Evolutionary conservation across 2,888 invertebrate species (phyloP), one percentile per base, ranked within the genome.

Genomic region (Conus canariensis): DNA sequence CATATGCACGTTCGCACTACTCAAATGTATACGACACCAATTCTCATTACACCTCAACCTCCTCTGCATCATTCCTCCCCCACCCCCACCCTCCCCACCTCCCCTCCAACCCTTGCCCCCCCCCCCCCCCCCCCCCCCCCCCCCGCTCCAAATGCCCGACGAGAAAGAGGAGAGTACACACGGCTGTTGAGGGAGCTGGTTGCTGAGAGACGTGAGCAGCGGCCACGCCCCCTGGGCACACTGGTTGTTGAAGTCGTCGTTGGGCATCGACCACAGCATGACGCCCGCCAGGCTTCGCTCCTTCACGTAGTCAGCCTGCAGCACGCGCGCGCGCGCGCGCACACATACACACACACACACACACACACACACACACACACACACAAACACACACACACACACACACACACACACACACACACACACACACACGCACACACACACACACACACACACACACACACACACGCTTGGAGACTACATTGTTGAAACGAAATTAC

Each of bases 241-340:
- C 30, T 67, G 59, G 87, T 91, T 90, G 88, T 82, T 92, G 87
- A 92, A 92, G 89, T 93, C 93, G 85, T 93, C 93, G 82, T 91
- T 90, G 30, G 91, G 90, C 25, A 93, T 89, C 14, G 93, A 91
- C 99, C 99, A 99, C 0, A 99, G 98, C 99, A 99, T 99, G 87
- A 98, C 99, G 0, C 92, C 92, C 1, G 92, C 91, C 59, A 92
- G 80, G 9, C 88, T 87, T 0, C 88, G 70, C 12, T 77, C 64
- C 3, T 88, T 85, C 58, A 92, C 89, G 74, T 91, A 92, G 5
- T 64, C 59, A 0, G 92, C 89, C 92, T 92, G 85, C 0, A 89
- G 22, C 12, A 30, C 45, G 45, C 45, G 12, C 82, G 45, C 16
- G 19, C 82, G 16, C 82, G 16, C 82, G 16, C 82, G 56, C 45